Evolutionary conservation across 2,797 vertebrate genomes (phyloP), one percentile per base, ranked within the genome.

Genomic region (Sebastiscus albofasciatus): DNA sequence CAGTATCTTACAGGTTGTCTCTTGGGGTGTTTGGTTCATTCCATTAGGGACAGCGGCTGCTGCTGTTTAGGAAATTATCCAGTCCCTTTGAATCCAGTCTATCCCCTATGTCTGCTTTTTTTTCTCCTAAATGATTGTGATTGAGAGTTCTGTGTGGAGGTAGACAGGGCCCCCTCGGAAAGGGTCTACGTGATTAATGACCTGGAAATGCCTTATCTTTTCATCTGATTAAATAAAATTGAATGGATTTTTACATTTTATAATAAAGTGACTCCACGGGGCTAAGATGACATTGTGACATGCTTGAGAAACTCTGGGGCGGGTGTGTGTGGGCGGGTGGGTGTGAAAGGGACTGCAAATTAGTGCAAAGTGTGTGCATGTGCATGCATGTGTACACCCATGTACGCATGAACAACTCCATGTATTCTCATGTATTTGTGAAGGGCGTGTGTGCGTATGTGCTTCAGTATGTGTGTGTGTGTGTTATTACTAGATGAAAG

Each of bases 191-290:
- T 96, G 96, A 97, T 97, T 98, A 97, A 97, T 98, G 97, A 98
- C 96, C 96, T 97, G 96, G 96, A 98, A 98, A 96, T 94, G 96
- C 95, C 96, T 97, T 96, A 96, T 96, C 96, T 97, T 98, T 98
- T 98, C 97, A 87, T 88, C 96, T 98, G 97, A 98, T 98, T 97
- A 97, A 97, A 97, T 97, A 97, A 97, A 97, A 97, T 95, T 96
- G 96, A 98, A 96, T 97, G 94, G 94, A 97, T 97, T 97, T 98
- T 97, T 97, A 97, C 96, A 97, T 97, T 98, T 97, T 97, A 96
- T 97, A 97, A 97, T 98, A 97, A 98, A 97, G 96, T 97, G 96
- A 97, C 96, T 96, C 54, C 94, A 80, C 95, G 94, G 95, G 95
- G 95, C 95, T 95, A 91, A 93, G 94, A 97, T 96, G 95, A 95